phyloP scores from a whole-genome alignment of 2,797 vertebrate genomes.

The Nannoperca australis region DNA sequence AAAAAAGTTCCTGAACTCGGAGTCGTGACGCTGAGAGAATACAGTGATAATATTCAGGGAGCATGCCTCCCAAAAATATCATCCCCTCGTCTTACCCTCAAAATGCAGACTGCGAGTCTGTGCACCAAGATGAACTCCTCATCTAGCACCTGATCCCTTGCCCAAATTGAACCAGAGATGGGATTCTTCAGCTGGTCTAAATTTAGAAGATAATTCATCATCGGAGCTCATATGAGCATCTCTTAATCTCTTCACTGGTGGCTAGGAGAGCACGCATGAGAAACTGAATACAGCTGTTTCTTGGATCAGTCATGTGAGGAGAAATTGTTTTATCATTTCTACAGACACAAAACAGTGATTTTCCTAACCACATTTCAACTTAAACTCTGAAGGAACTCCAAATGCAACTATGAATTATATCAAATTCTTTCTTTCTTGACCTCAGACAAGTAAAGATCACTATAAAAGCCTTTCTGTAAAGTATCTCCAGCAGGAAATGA shows the following conservation, averaged over 20 bases:
- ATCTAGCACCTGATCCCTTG: constrained; percentile 58
- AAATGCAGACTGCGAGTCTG: constrained; percentile 46
- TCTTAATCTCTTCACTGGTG: constrained; percentile 40
- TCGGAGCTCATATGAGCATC: constrained; percentile 49
- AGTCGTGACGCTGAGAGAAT: constrained; percentile 33
- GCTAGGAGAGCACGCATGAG: constrained; percentile 4
- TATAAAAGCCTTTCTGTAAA: constrained; percentile 25
- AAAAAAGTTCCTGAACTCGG: constrained; percentile 19
- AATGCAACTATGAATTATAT: neutral
- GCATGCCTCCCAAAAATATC: constrained; percentile 56
- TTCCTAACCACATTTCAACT: neutral
- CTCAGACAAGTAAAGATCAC: constrained; percentile 19
- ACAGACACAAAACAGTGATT: neutral
- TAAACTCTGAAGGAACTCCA: neutral
- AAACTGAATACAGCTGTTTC: constrained; percentile 36
- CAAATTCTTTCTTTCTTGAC: constrained; percentile 3
- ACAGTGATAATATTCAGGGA: constrained; percentile 31
- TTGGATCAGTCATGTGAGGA: constrained; percentile 6
- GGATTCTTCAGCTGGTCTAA: constrained; percentile 73
- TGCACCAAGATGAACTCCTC: constrained; percentile 54
- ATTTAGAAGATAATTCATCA: constrained; percentile 75
- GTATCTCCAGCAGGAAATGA: constrained; percentile 49
- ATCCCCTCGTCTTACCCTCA: constrained; percentile 19
- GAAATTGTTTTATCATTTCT: constrained; percentile 1
- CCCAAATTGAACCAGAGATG: constrained; percentile 67